Conservation (phyloP, 2,888 invertebrate species). For the Philopedon plagiatum region DNA sequence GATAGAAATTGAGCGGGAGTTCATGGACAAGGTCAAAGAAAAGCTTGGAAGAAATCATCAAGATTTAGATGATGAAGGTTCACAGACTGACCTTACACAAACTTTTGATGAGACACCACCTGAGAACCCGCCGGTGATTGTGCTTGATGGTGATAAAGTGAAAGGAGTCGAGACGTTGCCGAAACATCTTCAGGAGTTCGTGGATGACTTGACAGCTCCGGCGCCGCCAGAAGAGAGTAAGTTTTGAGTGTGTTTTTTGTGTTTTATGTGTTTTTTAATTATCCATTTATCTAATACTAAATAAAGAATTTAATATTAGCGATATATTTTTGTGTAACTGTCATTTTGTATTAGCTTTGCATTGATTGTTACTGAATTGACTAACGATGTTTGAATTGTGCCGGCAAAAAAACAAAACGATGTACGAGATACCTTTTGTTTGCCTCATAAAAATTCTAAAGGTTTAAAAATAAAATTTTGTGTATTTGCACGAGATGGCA, state of each 20-base stretch:
- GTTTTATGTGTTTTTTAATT: not conserved
- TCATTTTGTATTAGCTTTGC: no score
- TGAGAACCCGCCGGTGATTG: conserved; percentile 65
- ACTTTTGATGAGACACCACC: not conserved
- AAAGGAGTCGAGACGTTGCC: conserved; percentile 79
- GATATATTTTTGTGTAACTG: not conserved
- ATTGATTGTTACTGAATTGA: no score
- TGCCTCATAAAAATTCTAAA: not conserved
- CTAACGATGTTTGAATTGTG: not conserved
- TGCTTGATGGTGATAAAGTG: conserved; percentile 78
- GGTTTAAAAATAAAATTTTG: conserved; percentile 4
- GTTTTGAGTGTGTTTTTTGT: conserved; percentile 25
- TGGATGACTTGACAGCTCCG: conserved; percentile 66
- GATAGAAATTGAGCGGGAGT: conserved; percentile 80
- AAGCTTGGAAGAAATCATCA: conserved; percentile 72
- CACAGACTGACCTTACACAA: not conserved
- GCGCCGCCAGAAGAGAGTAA: conserved; percentile 46
- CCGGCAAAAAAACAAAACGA: not conserved
- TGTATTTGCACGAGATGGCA: conserved; percentile 9
- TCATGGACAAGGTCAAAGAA: conserved; percentile 82
- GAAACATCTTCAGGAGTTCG: conserved; percentile 85
- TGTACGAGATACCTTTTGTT: not conserved
- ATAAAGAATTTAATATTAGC: not conserved
- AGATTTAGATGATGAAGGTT: conserved; percentile 20
- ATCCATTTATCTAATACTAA: not conserved